Conservation (phyloP, 2,797 vertebrate species). For the Avahi laniger region DNA sequence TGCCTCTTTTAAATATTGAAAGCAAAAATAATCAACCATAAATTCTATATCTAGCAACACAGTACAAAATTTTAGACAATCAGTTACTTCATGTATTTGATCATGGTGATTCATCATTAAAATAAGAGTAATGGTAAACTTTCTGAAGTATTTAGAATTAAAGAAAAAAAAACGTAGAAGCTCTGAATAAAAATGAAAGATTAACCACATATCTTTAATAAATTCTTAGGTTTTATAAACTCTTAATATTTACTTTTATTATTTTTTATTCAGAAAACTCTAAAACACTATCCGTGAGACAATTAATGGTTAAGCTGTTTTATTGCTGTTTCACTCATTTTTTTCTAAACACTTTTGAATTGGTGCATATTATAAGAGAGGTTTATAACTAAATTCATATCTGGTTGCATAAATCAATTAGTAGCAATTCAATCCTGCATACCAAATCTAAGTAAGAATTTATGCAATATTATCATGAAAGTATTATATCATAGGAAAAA, state of each 20-base stretch:
- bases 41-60: background rate
- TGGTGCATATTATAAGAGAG: background rate
- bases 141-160: background rate
- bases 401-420: conserved; percentile 19
- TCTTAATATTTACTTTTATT: background rate
- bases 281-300: background rate
- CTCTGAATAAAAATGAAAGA: background rate
- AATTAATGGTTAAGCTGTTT: conserved; percentile 15
- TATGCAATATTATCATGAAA: background rate
- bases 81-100: background rate
- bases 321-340: background rate
- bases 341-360: conserved; percentile 39
- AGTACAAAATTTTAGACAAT: background rate
- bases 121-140: background rate
- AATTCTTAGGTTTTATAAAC: background rate
- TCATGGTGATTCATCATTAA: background rate
- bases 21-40: background rate
- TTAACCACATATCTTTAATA: background rate
- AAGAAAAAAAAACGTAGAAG: background rate
- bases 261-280: conserved; percentile 10
- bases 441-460: background rate
- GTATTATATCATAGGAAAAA: background rate
- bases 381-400: conserved; percentile 31
- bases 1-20: background rate
- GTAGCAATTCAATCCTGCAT: background rate